Conservation (phyloP, 2,888 invertebrate genomes). For the Scaptomyza polygonia region DNA sequence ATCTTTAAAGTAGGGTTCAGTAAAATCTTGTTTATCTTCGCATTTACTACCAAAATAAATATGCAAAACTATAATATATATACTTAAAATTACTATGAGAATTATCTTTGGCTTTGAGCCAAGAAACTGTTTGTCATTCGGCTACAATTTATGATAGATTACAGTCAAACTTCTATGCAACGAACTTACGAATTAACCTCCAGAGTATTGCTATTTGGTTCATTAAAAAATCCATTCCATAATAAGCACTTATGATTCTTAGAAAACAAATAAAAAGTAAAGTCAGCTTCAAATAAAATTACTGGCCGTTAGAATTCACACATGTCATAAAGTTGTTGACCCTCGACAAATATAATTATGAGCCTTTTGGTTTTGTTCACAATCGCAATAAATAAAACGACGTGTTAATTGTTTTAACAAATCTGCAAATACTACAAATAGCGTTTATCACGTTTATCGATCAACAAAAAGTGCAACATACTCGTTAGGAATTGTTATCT, state of each 20-base stretch:
- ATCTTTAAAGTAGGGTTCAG: too few species aligned
- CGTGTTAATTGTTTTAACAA: constrained; percentile 44
- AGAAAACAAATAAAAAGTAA: background rate
- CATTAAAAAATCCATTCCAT: too few species aligned
- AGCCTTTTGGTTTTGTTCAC: background rate
- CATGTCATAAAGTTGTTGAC: constrained; percentile 1
- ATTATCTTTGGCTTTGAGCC: background rate
- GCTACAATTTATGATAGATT: background rate
- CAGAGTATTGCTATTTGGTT: too few species aligned
- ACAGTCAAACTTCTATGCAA: too few species aligned
- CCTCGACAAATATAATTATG: background rate
- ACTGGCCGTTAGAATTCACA: background rate
- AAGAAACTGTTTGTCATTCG: background rate
- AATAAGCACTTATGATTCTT: too few species aligned
- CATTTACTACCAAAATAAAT: constrained; percentile 8
- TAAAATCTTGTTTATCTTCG: constrained; percentile 1
- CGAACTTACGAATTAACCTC: too few species aligned
- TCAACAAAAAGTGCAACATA: constrained; percentile 18
- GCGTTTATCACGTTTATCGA: constrained; percentile 13
- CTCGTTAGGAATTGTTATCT: constrained; percentile 26
- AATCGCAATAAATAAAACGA: constrained; percentile 28
- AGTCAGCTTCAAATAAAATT: background rate
- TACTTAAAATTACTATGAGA: constrained; percentile 1
- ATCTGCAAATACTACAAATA: constrained; percentile 13
- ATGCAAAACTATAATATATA: background rate